Base-by-base conservation (phyloP, 1,140 invertebrate genomes). In the Ceratoteleas bidentatus region DNA sequence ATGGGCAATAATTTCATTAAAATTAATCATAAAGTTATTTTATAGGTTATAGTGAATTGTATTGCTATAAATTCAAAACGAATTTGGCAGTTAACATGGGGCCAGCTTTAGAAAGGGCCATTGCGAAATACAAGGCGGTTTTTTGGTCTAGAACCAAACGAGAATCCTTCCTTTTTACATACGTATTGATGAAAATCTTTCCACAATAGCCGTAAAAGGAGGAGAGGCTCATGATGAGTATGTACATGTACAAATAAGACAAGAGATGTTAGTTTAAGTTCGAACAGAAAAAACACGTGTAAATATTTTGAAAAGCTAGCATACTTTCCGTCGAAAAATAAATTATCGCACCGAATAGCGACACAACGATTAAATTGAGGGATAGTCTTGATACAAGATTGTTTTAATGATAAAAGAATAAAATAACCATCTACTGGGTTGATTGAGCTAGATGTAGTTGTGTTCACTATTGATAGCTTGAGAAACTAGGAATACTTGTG, bases 361-460 rank as follows among this genome's bases (percentile, higher is more conserved):
- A 45, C 43, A n/a, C 6, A 6, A n/a, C n/a, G 11, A 45, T 45
- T 45, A 11, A 45, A 45, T 45, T n/a, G 43, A 45, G 11, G 43
- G 43, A 45, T 13, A 45, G 10, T n/a, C n/a, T 45, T 45, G n/a
- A 45, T 2, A n/a, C 6, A n/a, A 45, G 43, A n/a, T 13, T 45
- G n/a, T 45, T 45, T n/a, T n/a, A n/a, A 45, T n/a, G 36, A 40
- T n/a, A 45, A 45, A 45, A 45, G 43, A 0, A 45, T n/a, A 45
- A 4, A 45, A 45, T n/a, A 45, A n/a, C 43, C 43, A 45, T 45
- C 43, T 45, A 2, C 43, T 45, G 43, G 43, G 43, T 13, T 45
- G 43, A 45, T 45, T 11, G 6, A n/a, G 43, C n/a, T 45, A 2
- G 11, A 45, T n/a, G 43, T 13, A 45, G 43, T 45, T 45, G 43